Conservation (phyloP, 2,113 vertebrate genomes). For the Eira barbara region DNA sequence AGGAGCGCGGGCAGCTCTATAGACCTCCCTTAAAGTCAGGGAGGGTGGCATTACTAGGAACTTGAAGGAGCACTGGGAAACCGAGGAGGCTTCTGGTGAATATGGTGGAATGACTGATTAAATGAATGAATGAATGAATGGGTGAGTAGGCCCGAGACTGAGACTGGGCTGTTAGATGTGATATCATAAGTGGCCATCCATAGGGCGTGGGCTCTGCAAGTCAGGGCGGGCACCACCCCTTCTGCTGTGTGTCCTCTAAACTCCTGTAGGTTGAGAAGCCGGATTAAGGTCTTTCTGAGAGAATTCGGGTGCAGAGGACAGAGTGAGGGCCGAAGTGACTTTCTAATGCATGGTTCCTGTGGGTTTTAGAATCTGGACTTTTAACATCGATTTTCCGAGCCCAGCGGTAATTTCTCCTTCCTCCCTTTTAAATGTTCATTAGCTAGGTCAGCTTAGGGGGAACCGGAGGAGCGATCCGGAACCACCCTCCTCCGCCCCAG, state of each 20-base stretch:
- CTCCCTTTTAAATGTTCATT: not conserved
- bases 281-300: not conserved
- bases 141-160: not conserved
- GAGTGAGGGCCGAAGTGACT: not conserved
- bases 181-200: no score
- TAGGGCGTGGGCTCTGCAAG: accelerated
- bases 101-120: not conserved
- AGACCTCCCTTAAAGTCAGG: not conserved
- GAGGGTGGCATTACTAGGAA: not conserved
- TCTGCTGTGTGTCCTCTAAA: not conserved
- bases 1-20: not conserved
- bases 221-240: not conserved
- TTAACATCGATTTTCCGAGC: not conserved
- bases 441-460: not conserved
- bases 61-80: not conserved
- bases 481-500: not conserved
- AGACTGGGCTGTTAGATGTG: not conserved
- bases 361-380: not conserved
- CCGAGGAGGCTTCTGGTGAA: not conserved
- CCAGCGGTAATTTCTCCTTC: not conserved
- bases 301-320: not conserved
- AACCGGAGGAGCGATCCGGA: not conserved
- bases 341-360: not conserved
- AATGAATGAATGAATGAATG: not conserved
- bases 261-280: not conserved